Evolutionary conservation across 2,113 vertebrate species (phyloP), one percentile per base, ranked within the genome.

Genomic region (Muscicapa adusta): DNA sequence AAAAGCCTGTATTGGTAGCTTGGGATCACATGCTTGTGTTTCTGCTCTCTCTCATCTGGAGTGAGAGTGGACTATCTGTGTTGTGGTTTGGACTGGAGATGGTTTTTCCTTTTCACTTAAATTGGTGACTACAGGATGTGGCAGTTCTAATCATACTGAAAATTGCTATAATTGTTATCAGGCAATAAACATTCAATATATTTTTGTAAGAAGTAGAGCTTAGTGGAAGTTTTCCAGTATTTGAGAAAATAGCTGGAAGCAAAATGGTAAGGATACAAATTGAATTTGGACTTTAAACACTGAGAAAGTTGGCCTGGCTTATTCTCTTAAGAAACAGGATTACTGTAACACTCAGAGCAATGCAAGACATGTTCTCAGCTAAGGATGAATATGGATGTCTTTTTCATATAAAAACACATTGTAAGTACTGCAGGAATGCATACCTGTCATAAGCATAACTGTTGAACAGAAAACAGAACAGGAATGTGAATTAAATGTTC

Each of bases 391-490:
- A 81, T 73, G 75, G 94, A 92, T 91, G 83, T 95, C 89, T 96
- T 93, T 94, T 94, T 86, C n/a, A 8, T 83, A 95, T 85, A 85
- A 75, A 96, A 89, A 26, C 63, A 68, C 40, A 56, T 45, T 91
- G 75, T 72, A 91, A 63, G 42, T 70, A 57, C 51, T 88, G 65
- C 65, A 93, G 97, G 97, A 96, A 89, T 91, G 90, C 58, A 65
- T 88, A 85, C 73, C 76, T 95, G 94, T 95, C 95, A 97, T 89
- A 92, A 81, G 72, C 74, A 34, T 29, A 91, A 79, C 94, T 88
- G 70, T 80, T 95, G 83, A 92, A 93, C 95, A 96, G 94, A 97
- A 97, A 97, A 92, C 96, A 97, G 97, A 97, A 38, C 95, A 54
- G 53, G 93, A 82, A 88, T 80, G 68, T 80, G 94, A 91, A 87